Conservation (phyloP, 1,140 invertebrate species). For the Cydia strobilella region DNA sequence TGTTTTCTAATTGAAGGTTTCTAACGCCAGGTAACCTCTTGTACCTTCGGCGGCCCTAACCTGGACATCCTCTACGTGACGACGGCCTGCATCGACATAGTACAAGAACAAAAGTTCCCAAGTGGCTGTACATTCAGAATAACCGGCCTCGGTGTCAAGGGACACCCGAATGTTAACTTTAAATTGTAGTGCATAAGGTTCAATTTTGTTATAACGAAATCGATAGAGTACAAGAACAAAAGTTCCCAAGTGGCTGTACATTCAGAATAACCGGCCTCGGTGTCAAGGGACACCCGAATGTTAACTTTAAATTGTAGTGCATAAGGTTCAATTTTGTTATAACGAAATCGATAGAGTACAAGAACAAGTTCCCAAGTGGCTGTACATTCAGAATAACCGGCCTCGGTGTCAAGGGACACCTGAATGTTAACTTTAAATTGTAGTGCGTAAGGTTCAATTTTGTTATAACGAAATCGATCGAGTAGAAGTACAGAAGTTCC, state of each 20-base stretch:
- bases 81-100: slow-evolving; percentile 73
- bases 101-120: slow-evolving; percentile 75
- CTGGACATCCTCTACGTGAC: slow-evolving; percentile 88
- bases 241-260: slow-evolving; percentile 83
- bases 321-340: too few relatives aligned
- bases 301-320: background rate
- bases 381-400: slow-evolving; percentile 85
- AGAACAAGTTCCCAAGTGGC: slow-evolving; percentile 81
- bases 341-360: slow-evolving; percentile 63
- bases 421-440: slow-evolving; percentile 24
- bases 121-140: slow-evolving; percentile 87
- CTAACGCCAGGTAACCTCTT: slow-evolving; percentile 83
- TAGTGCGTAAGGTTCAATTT: background rate
- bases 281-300: slow-evolving; percentile 77
- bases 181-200: background rate
- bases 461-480: slow-evolving; percentile 38
- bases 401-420: slow-evolving; percentile 81
- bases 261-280: slow-evolving; percentile 84
- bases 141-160: slow-evolving; percentile 82
- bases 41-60: slow-evolving; percentile 88
- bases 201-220: slow-evolving; percentile 3
- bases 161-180: slow-evolving; percentile 50
- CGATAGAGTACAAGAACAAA: slow-evolving; percentile 69
- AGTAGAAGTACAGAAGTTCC: slow-evolving; percentile 74
- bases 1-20: too few relatives aligned